A percentile compares a stretch with the other conserved stretches of the same genome.
Evolutionary conservation across 2,888 invertebrate genomes (phyloP).

Genomic region (Orthonevra nobilis): DNA sequence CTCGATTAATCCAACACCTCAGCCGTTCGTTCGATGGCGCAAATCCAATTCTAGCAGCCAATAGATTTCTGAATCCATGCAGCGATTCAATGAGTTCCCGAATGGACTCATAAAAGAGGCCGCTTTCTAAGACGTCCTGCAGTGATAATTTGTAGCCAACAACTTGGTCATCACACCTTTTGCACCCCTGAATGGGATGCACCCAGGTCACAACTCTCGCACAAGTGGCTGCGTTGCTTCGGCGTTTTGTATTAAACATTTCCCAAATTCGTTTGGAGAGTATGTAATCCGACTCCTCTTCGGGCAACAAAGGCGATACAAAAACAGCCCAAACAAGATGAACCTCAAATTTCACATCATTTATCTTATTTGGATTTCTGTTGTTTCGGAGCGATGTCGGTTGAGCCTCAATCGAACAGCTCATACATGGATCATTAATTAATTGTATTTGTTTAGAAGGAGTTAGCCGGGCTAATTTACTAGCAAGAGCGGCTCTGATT

Average conservation of each 20-base stretch:
- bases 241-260: constrained; percentile 11
- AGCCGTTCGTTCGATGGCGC: constrained; percentile 2
- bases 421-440: constrained; percentile 71
- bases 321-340: constrained; percentile 39
- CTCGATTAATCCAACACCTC: not conserved
- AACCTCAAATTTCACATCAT: constrained; percentile 69
- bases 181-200: constrained; percentile 59
- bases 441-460: constrained; percentile 73
- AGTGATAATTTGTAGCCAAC: constrained; percentile 73
- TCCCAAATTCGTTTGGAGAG: constrained; percentile 39
- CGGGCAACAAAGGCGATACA: constrained; percentile 20
- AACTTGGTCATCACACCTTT: constrained; percentile 73
- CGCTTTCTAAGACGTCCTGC: constrained; percentile 72
- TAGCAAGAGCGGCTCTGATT: constrained; percentile 48
- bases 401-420: constrained; percentile 13
- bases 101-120: constrained; percentile 71
- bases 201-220: constrained; percentile 52
- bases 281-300: constrained; percentile 5
- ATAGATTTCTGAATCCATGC: constrained; percentile 17
- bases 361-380: constrained; percentile 69
- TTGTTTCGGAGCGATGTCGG: constrained; percentile 34
- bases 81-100: constrained; percentile 46
- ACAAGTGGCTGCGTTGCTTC: constrained; percentile 58
- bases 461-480: constrained; percentile 68
- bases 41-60: not conserved